Evolutionary conservation across 2,888 invertebrate species (phyloP).

Genomic region (Pecten maximus): DNA sequence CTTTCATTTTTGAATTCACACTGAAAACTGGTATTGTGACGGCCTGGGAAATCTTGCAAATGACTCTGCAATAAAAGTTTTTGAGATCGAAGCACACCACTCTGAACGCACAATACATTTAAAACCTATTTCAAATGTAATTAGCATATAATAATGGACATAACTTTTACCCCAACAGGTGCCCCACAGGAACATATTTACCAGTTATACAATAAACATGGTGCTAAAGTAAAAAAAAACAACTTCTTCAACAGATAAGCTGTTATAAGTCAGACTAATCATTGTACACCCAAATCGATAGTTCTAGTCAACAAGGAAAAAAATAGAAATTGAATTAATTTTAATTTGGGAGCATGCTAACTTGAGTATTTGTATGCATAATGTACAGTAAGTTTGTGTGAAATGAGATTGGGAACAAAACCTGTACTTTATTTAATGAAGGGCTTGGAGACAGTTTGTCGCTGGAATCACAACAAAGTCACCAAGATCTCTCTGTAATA

Average conservation of each 20-base stretch:
- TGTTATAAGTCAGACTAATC: background rate
- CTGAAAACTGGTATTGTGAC: background rate
- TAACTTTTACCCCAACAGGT: background rate
- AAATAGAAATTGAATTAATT: constrained; percentile 9
- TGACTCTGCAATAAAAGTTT: background rate
- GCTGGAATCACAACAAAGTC: background rate
- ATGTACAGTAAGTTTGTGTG: background rate
- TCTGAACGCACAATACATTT: no score
- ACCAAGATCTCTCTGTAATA: background rate
- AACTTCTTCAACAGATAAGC: background rate
- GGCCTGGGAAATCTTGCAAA: background rate
- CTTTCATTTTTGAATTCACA: no score
- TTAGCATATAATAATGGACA: background rate
- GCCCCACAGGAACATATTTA: background rate
- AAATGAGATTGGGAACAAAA: background rate
- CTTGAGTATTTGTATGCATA: constrained; percentile 22
- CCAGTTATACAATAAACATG: background rate
- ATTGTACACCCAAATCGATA: background rate
- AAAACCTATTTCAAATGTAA: background rate
- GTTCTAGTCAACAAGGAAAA: constrained; percentile 28
- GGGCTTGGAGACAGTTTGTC: background rate
- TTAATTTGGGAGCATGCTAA: background rate
- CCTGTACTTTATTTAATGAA: constrained; percentile 18
- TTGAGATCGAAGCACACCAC: no score
- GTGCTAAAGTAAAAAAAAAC: background rate